Evolutionary conservation across 2,797 vertebrate species (phyloP).

Genomic region (Bovichtus variegatus): DNA sequence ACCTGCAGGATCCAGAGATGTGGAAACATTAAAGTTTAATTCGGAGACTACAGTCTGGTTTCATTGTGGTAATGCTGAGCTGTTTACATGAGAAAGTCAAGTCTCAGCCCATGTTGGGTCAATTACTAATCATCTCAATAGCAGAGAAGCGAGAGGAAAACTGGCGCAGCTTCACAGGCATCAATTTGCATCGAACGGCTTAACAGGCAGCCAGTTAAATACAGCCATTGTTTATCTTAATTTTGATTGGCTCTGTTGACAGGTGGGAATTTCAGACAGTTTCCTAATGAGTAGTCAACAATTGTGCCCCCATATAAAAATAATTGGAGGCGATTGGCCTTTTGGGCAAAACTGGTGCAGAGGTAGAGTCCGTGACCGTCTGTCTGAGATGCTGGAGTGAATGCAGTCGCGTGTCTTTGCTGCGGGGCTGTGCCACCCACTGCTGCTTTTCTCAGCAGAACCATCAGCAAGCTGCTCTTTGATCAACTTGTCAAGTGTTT

Average conservation of each 20-base stretch:
- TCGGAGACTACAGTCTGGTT: background rate
- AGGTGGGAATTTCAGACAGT: no score
- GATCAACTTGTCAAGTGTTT: conserved; percentile 55
- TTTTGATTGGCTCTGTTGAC: no score
- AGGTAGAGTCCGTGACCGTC: background rate
- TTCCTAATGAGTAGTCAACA: no score
- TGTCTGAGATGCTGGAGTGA: conserved; percentile 14
- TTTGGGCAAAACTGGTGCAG: background rate
- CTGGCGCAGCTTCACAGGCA: background rate
- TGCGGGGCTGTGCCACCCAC: conserved; percentile 22
- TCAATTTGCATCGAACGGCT: background rate
- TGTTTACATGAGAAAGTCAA: background rate
- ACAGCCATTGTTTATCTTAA: background rate
- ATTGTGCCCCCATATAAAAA: no score
- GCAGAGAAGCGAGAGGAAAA: background rate
- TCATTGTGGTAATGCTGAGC: background rate
- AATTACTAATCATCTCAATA: background rate
- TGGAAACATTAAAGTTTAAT: background rate
- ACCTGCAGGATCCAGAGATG: background rate
- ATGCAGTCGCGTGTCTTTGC: background rate
- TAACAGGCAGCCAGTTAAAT: conserved; percentile 4
- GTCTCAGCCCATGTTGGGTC: background rate
- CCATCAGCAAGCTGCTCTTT: conserved; percentile 48
- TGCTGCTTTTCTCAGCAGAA: conserved; percentile 30
- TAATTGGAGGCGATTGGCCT: no score